Conservation (phyloP, 2,888 invertebrate species). For the Synergus japonicus region DNA sequence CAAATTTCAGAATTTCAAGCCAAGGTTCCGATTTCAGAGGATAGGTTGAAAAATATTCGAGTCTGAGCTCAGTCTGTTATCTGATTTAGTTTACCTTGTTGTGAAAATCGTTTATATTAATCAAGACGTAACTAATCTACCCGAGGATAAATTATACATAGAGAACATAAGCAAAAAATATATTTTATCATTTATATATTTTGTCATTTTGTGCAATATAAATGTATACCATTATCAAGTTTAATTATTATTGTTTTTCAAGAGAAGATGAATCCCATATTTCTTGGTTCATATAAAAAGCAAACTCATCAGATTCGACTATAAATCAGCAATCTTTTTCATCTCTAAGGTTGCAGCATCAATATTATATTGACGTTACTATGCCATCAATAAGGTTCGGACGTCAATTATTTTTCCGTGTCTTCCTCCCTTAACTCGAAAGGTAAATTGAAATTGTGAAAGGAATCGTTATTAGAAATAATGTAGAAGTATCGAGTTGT, state of each 20-base stretch:
- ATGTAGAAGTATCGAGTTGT: background rate
- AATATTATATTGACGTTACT: conserved; percentile 4
- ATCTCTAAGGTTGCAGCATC: conserved; percentile 14
- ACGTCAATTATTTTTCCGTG: conserved; percentile 11
- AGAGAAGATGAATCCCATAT: conserved; percentile 5
- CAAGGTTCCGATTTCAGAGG: background rate
- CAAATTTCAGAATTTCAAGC: conserved; percentile 1
- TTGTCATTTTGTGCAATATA: background rate
- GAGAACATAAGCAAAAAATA: background rate
- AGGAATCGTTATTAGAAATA: conserved; percentile 9
- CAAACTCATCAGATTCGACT: conserved; percentile 13
- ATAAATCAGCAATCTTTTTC: conserved; percentile 5
- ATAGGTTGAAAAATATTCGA: background rate
- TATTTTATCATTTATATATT: background rate
- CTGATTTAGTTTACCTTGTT: background rate
- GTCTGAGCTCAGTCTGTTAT: background rate
- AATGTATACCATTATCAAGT: background rate
- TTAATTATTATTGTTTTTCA: background rate
- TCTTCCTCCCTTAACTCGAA: conserved; percentile 25
- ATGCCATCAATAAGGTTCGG: conserved; percentile 11
- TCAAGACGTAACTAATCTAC: background rate
- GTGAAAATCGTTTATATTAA: background rate
- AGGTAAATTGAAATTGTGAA: conserved; percentile 19
- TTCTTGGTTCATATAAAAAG: conserved; percentile 2
- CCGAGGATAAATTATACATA: background rate